Percentiles rank a stretch among this genome's conserved stretches.
Evolutionary conservation across 2,113 vertebrate species (phyloP).

Genomic region (Melanocharis versteri): DNA sequence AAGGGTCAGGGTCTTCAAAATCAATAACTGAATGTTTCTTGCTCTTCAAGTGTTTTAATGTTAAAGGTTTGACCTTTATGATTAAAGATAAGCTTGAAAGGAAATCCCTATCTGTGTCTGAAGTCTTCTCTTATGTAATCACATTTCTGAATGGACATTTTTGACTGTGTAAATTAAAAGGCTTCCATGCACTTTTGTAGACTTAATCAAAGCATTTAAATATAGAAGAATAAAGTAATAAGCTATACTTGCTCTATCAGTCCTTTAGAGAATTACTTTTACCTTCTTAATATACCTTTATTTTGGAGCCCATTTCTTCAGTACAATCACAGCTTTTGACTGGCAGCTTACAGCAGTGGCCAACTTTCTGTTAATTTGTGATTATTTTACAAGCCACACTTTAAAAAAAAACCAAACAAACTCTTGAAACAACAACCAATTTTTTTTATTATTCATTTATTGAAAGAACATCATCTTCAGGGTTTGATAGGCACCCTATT

Average conservation of each 20-base stretch:
- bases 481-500: neutral
- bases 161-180: neutral
- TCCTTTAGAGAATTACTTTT: neutral
- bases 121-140: neutral
- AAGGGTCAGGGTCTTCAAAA: conserved; percentile 23
- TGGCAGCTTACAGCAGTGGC: neutral
- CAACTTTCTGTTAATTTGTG: neutral
- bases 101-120: neutral
- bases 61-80: conserved; percentile 39
- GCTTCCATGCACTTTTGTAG: neutral
- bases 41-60: conserved; percentile 10
- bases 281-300: neutral
- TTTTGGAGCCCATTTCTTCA: neutral
- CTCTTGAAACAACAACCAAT: neutral
- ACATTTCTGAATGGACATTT: neutral
- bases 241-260: neutral
- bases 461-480: neutral
- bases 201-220: neutral
- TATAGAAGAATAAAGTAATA: neutral
- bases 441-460: neutral
- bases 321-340: neutral
- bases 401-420: neutral
- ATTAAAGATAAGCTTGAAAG: conserved; percentile 32
- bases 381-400: neutral
- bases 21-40: conserved; percentile 23